Evolutionary conservation across 2,113 vertebrate species (phyloP).

Genomic region (Galbula dea): DNA sequence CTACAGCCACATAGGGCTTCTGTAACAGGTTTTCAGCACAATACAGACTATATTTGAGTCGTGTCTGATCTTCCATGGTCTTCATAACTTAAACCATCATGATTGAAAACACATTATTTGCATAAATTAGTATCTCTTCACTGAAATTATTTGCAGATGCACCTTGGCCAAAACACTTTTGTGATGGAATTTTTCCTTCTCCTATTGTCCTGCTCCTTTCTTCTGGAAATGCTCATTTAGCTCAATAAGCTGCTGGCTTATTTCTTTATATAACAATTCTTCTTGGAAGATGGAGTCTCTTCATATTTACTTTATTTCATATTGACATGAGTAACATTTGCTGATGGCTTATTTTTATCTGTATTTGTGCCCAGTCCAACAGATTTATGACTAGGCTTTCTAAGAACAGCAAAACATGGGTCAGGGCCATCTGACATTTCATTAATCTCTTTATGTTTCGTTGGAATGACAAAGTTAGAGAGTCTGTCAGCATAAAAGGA

Average conservation of each 20-base stretch:
- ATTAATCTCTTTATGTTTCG: conserved; percentile 52
- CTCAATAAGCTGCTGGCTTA: conserved; percentile 12
- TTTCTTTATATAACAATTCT: conserved; percentile 53
- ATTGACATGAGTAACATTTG: conserved; percentile 8
- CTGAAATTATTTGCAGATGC: conserved; percentile 39
- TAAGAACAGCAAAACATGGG: conserved; percentile 11
- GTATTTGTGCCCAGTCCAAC: conserved; percentile 32
- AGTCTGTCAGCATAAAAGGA: conserved; percentile 29
- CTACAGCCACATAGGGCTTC: conserved; percentile 30
- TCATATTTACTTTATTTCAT: not conserved
- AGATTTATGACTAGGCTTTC: conserved; percentile 36
- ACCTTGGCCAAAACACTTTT: not conserved
- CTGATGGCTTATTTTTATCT: conserved; percentile 3
- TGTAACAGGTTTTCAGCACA: conserved; percentile 47
- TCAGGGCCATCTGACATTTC: conserved; percentile 47
- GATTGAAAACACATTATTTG: conserved; percentile 52
- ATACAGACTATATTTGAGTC: conserved; percentile 31
- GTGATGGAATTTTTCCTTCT: not conserved
- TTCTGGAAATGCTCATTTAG: not conserved
- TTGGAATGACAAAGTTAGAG: conserved; percentile 59
- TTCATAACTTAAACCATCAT: conserved; percentile 63
- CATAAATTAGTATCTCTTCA: conserved; percentile 57
- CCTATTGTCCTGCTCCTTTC: not conserved
- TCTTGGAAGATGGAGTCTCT: conserved; percentile 1
- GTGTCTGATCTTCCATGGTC: conserved; percentile 23